Base-by-base conservation (phyloP, 2,888 invertebrate species). In the Anarsia innoxiella region DNA sequence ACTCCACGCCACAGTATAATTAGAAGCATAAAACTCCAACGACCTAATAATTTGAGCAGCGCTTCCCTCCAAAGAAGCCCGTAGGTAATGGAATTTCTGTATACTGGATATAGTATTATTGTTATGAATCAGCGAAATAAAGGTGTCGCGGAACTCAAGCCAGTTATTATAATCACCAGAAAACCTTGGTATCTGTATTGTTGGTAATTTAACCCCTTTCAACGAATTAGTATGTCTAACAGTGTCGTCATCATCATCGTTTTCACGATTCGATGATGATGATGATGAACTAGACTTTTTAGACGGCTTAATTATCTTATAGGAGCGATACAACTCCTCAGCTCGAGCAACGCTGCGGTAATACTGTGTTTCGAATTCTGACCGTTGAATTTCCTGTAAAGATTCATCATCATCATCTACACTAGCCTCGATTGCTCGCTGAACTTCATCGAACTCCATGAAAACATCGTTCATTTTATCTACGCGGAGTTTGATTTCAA, bases 61-160 rank as follows among this genome's bases (percentile, higher is more conserved):
- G 2, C 12, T 13, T 9, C 37, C 37, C 3, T 25, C 19, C 11
- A 37, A n/a, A 4, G 11, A 26, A 2, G 31, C 19, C 6, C 11
- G 28, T 25, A 36, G 12, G 12, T 36, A 36, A 14, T 36, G 36
- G 11, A 30, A 36, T 25, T 36, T 36, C 10, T 36, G 36, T 11
- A 36, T 36, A 23, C 6, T 6, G 3, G 10, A 5, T 2, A 31
- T 16, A 6, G 10, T 9, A 10, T 16, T 12, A 8, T 15, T 16
- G 9, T 11, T 31, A 10, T 19, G 31, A 11, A 31, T 23, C 4
- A 19, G 6, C 9, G 31, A 31, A 6, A 19, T 4, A 11, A 31
- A 31, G 10, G 31, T 31, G 12, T 31, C 31, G 23, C 31, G 31
- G 11, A 31, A 31, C 23, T 31, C 31, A 3, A 31, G 16, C 31